Percentiles rank a stretch among this genome's conserved stretches.
phyloP scores from a whole-genome alignment of 1,140 invertebrate species.

The Leptestheria dahalacensis region DNA sequence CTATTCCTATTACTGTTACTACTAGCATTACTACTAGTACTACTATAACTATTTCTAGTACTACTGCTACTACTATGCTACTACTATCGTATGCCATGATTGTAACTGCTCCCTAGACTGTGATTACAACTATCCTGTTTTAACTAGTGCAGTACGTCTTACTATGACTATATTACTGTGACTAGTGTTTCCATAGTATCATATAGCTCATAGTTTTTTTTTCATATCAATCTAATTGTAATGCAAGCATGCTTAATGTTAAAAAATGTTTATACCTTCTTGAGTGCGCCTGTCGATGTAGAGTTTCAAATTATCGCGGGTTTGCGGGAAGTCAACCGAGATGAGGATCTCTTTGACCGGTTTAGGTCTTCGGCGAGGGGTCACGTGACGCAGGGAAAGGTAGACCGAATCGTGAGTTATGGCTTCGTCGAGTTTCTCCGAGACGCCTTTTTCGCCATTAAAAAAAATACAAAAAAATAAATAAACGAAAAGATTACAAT shows the following conservation, averaged over 20 bases:
- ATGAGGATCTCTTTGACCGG: constrained; percentile 39
- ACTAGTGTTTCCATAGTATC: no score
- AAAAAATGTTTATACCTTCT: constrained; percentile 33
- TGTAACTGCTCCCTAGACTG: neutral
- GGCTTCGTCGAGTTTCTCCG: constrained; percentile 37
- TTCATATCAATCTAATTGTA: no score
- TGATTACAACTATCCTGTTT: no score
- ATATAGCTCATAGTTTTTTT: no score
- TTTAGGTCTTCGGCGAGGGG: constrained; percentile 33
- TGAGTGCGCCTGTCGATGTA: constrained; percentile 45
- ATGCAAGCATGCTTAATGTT: neutral
- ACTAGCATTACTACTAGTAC: neutral
- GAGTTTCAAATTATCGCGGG: constrained; percentile 44
- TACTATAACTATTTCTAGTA: neutral
- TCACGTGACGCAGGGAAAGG: constrained; percentile 42
- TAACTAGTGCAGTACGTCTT: no score
- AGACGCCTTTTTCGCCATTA: constrained; percentile 32
- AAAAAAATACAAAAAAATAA: neutral
- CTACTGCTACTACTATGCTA: constrained; percentile 1
- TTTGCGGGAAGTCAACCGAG: constrained; percentile 42
- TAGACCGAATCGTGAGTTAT: constrained; percentile 42
- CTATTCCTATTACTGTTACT: neutral
- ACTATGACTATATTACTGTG: no score
- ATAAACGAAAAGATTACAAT: no score
- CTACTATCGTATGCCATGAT: neutral